Evolutionary conservation across 1,140 invertebrate species (phyloP), one percentile per base, ranked within the genome.

Genomic region (Habropoda laboriosa): DNA sequence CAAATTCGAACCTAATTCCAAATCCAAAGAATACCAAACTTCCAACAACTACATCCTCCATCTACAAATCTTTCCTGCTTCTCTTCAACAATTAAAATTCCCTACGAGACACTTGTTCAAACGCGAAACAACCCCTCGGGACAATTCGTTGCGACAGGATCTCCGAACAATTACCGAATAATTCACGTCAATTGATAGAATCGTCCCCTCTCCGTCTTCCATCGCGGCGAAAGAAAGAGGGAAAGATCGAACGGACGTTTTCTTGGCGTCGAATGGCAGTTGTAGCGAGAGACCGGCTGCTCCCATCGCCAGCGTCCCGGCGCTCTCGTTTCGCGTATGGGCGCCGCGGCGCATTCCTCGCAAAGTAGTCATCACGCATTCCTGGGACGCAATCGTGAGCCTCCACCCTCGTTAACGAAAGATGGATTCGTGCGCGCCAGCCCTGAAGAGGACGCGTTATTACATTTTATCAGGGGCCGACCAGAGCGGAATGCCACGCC

Each of bases 341-440:
- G 68, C 64, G 64, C 63, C 74, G 24, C 74, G 67, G 68, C 85
- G 88, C 87, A 91, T 91, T 92, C 91, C 88, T 87, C 80, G 84
- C 91, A 90, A 91, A 92, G 89, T 91, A 92, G 90, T 92, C 90
- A 91, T 91, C 90, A 88, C 87, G 85, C 89, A 92, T 92, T 92
- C 90, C 91, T 90, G 88, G 79, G 88, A 89, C 88, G 91, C 90
- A 91, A 91, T 90, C 90, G 89, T 84, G 88, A 88, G 85, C 81
- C 85, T 80, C 83, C 87, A 87, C 89, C 89, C 90, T 91, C 87
- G 90, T 91, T 91, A 91, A 72, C 81, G 75, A 86, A 86, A 86
- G 85, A 86, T 86, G 85, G 84, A 86, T 86, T 83, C 81, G 64
- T 77, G 78, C 75, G 85, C 85, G 82, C 81, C 86, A 84, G 85